These are phyloP conservation scores for Tragopan temminckii DNA, from an alignment of 2,797 vertebrate species.

Conservation along the genomic window DNA sequence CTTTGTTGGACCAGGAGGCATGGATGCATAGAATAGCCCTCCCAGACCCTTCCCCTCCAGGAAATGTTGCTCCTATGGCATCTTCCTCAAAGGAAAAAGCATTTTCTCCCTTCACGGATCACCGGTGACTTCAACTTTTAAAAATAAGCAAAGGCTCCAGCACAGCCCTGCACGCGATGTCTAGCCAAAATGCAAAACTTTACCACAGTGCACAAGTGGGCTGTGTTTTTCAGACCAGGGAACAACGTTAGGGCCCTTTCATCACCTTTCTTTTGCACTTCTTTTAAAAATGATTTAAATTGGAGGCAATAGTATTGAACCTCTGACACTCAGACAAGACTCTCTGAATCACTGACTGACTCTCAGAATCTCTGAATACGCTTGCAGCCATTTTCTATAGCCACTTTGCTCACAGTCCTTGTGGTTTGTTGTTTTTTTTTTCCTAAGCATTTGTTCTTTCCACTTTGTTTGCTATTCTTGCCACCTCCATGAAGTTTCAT, in stretches of 20 bases:
- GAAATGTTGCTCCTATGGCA: constrained; percentile 19
- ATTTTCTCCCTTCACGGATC: constrained; percentile 37
- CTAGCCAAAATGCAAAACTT: constrained; percentile 88
- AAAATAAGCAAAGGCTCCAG: constrained; percentile 28
- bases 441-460: constrained; percentile 62
- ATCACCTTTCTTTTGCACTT: constrained; percentile 80
- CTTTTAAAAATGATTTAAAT: constrained; percentile 85
- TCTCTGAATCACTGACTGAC: constrained; percentile 68
- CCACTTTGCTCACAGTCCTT: constrained; percentile 25
- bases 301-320: constrained; percentile 81
- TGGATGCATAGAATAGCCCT: rapidly evolving
- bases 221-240: constrained; percentile 78
- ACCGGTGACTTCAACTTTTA: background rate
- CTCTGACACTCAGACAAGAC: constrained; percentile 73
- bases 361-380: too few relatives aligned
- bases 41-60: background rate
- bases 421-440: background rate
- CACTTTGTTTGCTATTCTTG: constrained; percentile 41
- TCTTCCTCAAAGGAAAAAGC: constrained; percentile 30
- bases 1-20: rapidly evolving
- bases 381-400: constrained; percentile 37
- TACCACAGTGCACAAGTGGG: constrained; percentile 78
- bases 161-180: constrained; percentile 67
- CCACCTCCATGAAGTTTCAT: background rate
- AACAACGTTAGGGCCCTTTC: constrained; percentile 78